phyloP scores from a whole-genome alignment of 2,888 invertebrate genomes.

The Patella depressa region DNA sequence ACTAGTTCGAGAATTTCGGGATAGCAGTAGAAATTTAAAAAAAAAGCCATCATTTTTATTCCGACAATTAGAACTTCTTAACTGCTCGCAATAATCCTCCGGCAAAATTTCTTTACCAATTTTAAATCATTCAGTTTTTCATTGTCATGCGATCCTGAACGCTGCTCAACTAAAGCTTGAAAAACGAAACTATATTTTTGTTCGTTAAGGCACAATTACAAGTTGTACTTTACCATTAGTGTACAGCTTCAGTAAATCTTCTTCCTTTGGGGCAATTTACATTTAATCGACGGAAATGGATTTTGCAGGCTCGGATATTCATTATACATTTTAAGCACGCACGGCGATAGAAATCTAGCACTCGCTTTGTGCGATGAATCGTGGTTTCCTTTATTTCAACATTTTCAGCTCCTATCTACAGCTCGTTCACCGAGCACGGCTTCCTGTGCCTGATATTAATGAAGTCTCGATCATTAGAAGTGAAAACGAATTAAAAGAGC shows the following conservation, averaged over 20 bases:
- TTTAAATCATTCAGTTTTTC: too few species aligned
- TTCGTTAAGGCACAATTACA: too few species aligned
- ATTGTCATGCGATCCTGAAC: too few species aligned
- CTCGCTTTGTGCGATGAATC: constrained; percentile 5
- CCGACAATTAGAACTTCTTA: too few species aligned
- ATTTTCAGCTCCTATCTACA: neutral
- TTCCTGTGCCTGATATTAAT: neutral
- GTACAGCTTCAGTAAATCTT: constrained; percentile 7
- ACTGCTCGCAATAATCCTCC: too few species aligned
- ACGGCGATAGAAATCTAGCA: constrained; percentile 5
- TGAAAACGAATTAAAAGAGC: neutral
- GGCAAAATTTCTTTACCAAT: too few species aligned
- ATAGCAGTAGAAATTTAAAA: too few species aligned
- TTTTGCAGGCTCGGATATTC: constrained; percentile 11
- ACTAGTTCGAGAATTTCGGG: too few species aligned
- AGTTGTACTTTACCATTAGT: neutral
- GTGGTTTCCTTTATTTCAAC: constrained; percentile 2
- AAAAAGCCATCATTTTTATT: too few species aligned
- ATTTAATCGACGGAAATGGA: constrained; percentile 13
- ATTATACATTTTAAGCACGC: constrained; percentile 13
- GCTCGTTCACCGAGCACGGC: neutral
- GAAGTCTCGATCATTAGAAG: neutral
- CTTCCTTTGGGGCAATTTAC: constrained; percentile 9
- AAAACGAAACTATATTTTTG: too few species aligned
- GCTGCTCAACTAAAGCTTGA: too few species aligned